Percentiles rank a stretch among this genome's conserved stretches.
These are phyloP conservation scores for Listronotus bonariensis DNA, from an alignment of 1,140 invertebrate genomes.

Conservation along the genomic window DNA sequence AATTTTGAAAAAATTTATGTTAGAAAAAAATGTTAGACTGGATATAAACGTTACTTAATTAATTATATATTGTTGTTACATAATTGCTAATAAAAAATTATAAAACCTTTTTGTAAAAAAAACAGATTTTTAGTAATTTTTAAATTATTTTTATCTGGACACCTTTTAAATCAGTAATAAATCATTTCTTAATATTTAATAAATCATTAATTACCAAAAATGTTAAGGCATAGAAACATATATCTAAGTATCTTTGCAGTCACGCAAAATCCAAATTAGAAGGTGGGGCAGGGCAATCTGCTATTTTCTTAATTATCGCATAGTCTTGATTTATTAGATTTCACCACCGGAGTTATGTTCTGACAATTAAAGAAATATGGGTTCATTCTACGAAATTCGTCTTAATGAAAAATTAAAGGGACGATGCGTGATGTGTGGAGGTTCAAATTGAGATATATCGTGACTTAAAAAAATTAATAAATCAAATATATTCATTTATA, in stretches of 20 bases:
- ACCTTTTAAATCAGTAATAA: no score
- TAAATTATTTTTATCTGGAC: no score
- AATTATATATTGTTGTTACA: no score
- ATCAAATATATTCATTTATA: no score
- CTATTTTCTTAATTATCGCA: slow-evolving; percentile 32
- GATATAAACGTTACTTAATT: no score
- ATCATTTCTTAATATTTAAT: no score
- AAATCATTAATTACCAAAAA: slow-evolving; percentile 20
- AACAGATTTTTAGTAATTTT: no score
- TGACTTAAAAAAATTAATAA: no score
- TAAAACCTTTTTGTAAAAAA: no score
- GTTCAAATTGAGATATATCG: slow-evolving; percentile 22
- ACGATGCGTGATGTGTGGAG: neutral
- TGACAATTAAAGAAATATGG: slow-evolving; percentile 29
- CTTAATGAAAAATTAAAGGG: slow-evolving; percentile 21
- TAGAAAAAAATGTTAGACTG: no score
- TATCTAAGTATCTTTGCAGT: slow-evolving; percentile 7
- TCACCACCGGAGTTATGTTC: slow-evolving; percentile 17
- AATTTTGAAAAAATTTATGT: no score
- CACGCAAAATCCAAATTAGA: slow-evolving; percentile 32
- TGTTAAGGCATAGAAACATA: slow-evolving; percentile 13
- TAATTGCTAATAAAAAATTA: no score
- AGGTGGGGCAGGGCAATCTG: slow-evolving; percentile 11
- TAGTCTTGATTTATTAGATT: slow-evolving; percentile 29
- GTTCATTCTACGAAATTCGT: slow-evolving; percentile 16